Base-by-base conservation (phyloP, 2,797 vertebrate genomes). In the Eospalax fontanierii region DNA sequence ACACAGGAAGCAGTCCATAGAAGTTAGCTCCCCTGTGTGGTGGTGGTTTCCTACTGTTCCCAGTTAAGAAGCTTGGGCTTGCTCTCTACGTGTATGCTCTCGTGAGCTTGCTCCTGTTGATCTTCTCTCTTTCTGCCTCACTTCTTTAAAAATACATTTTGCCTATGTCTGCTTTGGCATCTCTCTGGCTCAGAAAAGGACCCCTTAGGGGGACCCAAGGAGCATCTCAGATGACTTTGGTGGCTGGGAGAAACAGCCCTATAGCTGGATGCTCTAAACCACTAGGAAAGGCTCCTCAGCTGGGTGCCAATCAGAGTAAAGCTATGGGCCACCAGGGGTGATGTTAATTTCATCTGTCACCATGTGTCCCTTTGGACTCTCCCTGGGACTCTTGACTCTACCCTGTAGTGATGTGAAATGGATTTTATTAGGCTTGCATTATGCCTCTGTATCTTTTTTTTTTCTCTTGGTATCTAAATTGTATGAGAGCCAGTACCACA, bases 271-370 rank as follows among this genome's bases (percentile, higher is more conserved):
- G 74, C 33, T 35, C 0, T 35, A 30, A 61, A n/a, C 40, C 33
- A 0, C 8, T 28, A 54, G 33, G 63, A 65, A 46, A 76, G n/a
- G 9, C 71, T 89, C 43, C 59, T 30, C 30, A 84, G 70, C 86
- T 73, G 63, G 61, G 46, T 66, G 54, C n/a, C 91, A 88, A 35
- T 87, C 91, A 54, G 40, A 89, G 54, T 50, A 46, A 66, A 66
- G n/a, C 54, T n/a, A 18, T 24, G 24, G 71, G 33, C 54, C 89
- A 40, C 87, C 71, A 28, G 63, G 40, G 63, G 57, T 82, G 85
- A 93, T 79, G 85, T 6, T 91, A 28, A 93, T 91, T 95, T 95
- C 91, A 85, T 50, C 24, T 65, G 93, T 91, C 93, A 95, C 28
- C 1, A 0, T 12, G 28, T 50, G 59, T 79, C 68, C 28, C 26